A percentile compares a stretch with the other conserved stretches of the same genome.
These are phyloP conservation scores for Drosophila fulvimacula DNA, from an alignment of 2,888 invertebrate genomes.

Conservation along the genomic window DNA sequence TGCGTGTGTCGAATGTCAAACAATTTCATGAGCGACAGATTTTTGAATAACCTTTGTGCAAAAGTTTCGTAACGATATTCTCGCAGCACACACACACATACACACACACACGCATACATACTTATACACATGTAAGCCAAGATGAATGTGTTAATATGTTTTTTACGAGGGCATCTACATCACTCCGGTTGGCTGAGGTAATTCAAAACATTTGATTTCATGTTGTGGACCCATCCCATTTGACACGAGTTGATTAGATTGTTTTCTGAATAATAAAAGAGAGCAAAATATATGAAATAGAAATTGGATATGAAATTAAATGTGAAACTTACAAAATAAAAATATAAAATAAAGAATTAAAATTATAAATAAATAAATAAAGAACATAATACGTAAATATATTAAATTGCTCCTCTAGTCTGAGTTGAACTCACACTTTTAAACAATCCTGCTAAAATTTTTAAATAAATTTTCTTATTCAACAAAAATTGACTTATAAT, in stretches of 20 bases:
- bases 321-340: not conserved
- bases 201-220: slow-evolving; percentile 12
- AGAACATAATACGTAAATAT: not conserved
- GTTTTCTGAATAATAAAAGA: not conserved
- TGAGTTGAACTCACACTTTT: too few relatives aligned
- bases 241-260: not conserved
- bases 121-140: not conserved
- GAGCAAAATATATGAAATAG: not conserved
- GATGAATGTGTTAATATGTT: slow-evolving; percentile 11
- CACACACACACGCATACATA: not conserved
- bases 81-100: not conserved
- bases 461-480: too few relatives aligned
- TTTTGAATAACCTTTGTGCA: slow-evolving; percentile 45
- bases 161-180: not conserved
- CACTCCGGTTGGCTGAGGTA: not conserved
- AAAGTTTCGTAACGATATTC: slow-evolving; percentile 37
- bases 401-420: too few relatives aligned
- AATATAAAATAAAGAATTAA: not conserved
- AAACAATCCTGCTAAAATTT: too few relatives aligned
- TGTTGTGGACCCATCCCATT: not conserved
- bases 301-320: not conserved
- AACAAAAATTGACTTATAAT: too few relatives aligned
- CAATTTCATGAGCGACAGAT: slow-evolving; percentile 45
- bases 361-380: not conserved
- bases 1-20: slow-evolving; percentile 61